A percentile compares a stretch with the other conserved stretches of the same genome.
phyloP scores from a whole-genome alignment of 2,797 vertebrate species.

The Gambusia yucatana region DNA sequence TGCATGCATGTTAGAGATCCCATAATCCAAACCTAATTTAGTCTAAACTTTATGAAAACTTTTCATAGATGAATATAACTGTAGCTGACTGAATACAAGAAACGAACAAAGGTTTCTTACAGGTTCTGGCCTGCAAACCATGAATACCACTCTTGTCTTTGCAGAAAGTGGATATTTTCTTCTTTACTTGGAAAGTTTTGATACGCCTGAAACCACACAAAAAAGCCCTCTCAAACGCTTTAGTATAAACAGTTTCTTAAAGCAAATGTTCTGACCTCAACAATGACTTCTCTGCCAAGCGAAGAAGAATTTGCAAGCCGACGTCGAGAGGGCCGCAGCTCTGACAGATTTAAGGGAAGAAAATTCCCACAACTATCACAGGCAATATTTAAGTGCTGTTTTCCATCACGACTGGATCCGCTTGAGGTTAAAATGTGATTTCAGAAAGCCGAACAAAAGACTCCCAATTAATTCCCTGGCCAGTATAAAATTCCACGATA shows the following conservation, averaged over 20 bases:
- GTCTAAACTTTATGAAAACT: not conserved
- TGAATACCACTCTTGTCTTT: constrained; percentile 1
- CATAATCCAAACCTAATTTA: not conserved
- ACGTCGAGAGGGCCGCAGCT: constrained; percentile 31
- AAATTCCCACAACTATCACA: constrained; percentile 52
- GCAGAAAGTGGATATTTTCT: constrained; percentile 12
- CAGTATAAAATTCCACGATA: constrained; percentile 23
- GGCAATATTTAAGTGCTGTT: constrained; percentile 53
- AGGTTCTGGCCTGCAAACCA: constrained; percentile 10
- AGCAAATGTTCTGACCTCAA: constrained; percentile 59
- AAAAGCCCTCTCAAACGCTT: constrained; percentile 11
- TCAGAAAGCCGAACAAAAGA: constrained; percentile 37
- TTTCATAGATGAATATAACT: constrained; percentile 18
- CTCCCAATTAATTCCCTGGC: constrained; percentile 51
- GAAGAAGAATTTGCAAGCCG: constrained; percentile 35
- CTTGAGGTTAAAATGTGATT: constrained; percentile 45
- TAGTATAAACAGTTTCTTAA: constrained; percentile 46
- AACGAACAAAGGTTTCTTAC: constrained; percentile 27
- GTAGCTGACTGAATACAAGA: constrained; percentile 23
- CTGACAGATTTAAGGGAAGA: constrained; percentile 44
- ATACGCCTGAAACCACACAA: constrained; percentile 27
- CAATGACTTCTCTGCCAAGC: constrained; percentile 24
- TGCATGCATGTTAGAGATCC: not conserved
- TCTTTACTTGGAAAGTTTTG: constrained; percentile 20
- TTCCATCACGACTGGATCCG: constrained; percentile 35